Conservation (phyloP, 1,140 invertebrate species). For the Neuroterus valhalla region DNA sequence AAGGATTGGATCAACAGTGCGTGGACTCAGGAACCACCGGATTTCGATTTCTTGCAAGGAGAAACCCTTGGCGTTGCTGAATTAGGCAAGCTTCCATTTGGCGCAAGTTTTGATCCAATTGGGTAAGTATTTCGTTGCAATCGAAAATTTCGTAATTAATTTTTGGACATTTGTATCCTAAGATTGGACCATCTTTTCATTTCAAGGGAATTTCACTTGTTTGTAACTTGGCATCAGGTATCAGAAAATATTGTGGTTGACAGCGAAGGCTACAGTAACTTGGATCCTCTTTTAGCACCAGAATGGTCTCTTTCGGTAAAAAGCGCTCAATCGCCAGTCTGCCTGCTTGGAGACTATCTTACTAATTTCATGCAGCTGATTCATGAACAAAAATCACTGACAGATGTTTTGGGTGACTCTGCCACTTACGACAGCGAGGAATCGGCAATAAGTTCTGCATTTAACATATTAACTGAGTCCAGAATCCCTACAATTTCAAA, state of each 20-base stretch:
- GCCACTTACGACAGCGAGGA: conserved; percentile 59
- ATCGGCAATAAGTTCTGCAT: conserved; percentile 68
- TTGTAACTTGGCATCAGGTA: conserved; percentile 91
- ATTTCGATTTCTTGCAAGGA: conserved; percentile 82
- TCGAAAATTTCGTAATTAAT: conserved; percentile 30
- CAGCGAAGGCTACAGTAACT: conserved; percentile 89
- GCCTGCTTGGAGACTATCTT: conserved; percentile 81
- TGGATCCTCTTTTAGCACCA: conserved; percentile 89
- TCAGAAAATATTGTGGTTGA: conserved; percentile 92
- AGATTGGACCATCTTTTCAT: conserved; percentile 32
- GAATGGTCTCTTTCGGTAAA: conserved; percentile 83
- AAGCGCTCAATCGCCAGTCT: conserved; percentile 78
- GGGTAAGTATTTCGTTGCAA: conserved; percentile 68
- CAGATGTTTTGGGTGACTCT: conserved; percentile 77
- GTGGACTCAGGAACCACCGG: conserved; percentile 84
- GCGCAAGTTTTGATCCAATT: conserved; percentile 87
- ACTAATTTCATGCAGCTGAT: conserved; percentile 76
- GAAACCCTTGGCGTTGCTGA: conserved; percentile 76
- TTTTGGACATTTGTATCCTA: neutral
- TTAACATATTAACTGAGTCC: conserved; percentile 77
- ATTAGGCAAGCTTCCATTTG: conserved; percentile 86
- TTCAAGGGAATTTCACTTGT: conserved; percentile 83
- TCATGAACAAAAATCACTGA: conserved; percentile 71
- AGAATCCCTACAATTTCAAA: conserved; percentile 77
- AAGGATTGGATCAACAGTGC: conserved; percentile 81